Conservation (phyloP, 2,113 vertebrate species). For the Serinus canaria region DNA sequence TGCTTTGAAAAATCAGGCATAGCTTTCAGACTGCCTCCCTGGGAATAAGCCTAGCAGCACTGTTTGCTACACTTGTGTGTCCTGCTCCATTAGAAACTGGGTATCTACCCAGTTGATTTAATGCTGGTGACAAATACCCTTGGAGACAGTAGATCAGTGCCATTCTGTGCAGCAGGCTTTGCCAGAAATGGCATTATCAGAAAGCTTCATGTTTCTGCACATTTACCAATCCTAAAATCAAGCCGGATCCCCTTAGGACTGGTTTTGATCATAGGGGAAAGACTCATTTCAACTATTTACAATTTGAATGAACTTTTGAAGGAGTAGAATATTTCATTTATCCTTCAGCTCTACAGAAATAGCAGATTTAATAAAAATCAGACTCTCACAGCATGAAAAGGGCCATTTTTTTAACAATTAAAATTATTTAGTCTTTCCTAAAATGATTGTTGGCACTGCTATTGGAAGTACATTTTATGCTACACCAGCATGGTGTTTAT, state of each 20-base stretch:
- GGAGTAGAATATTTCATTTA: background rate
- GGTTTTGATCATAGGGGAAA: background rate
- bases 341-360: background rate
- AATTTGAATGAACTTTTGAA: background rate
- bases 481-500: background rate
- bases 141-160: background rate
- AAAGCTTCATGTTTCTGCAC: background rate
- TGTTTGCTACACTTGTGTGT: background rate
- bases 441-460: background rate
- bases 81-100: background rate
- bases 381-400: background rate
- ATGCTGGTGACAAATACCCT: background rate
- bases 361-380: background rate
- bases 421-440: background rate
- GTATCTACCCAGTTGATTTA: background rate
- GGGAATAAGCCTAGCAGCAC: background rate
- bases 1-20: background rate
- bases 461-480: background rate
- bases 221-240: background rate
- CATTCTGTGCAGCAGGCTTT: background rate
- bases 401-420: background rate
- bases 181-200: background rate
- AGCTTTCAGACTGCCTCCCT: background rate
- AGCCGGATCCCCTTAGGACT: background rate
- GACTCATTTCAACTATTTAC: background rate